A percentile compares a stretch with the other conserved stretches of the same genome.
phyloP scores from a whole-genome alignment of 2,113 vertebrate genomes.

The Urocynchramus pylzowi region DNA sequence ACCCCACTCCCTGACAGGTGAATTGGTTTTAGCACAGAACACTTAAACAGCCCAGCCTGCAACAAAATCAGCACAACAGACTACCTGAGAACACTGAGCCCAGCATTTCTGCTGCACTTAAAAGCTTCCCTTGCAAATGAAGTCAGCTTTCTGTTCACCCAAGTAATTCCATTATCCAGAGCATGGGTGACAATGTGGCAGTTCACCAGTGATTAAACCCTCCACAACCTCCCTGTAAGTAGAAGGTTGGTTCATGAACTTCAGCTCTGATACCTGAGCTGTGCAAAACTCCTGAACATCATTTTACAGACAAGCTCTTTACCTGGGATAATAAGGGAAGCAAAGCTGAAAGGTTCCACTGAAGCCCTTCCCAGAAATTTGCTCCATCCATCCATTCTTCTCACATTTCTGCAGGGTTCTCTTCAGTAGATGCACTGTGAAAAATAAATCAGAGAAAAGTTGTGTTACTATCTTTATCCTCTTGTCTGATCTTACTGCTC shows the following conservation, averaged over 20 bases:
- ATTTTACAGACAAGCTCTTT: not conserved
- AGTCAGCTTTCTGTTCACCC: not conserved
- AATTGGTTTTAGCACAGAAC: not conserved
- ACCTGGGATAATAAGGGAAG: conserved; percentile 97
- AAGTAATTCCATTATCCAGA: not conserved
- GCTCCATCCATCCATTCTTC: conserved; percentile 98
- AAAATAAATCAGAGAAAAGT: not conserved
- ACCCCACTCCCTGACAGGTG: not conserved
- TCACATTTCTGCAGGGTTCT: conserved; percentile 94
- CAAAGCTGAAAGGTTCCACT: conserved; percentile 95
- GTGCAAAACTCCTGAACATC: not conserved
- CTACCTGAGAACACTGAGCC: not conserved
- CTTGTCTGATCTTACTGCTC: not conserved
- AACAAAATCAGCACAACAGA: not conserved
- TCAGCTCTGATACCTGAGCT: not conserved
- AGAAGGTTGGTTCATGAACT: not conserved
- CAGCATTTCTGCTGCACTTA: not conserved
- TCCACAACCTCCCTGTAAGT: not conserved
- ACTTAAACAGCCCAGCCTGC: not conserved
- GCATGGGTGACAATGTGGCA: not conserved
- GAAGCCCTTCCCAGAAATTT: conserved; percentile 96
- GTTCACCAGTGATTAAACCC: not conserved
- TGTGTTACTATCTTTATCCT: not conserved
- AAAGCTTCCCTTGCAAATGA: not conserved
- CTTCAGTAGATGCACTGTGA: conserved; percentile 87